phyloP scores from a whole-genome alignment of 2,797 vertebrate species.

The Mico argentatus region DNA sequence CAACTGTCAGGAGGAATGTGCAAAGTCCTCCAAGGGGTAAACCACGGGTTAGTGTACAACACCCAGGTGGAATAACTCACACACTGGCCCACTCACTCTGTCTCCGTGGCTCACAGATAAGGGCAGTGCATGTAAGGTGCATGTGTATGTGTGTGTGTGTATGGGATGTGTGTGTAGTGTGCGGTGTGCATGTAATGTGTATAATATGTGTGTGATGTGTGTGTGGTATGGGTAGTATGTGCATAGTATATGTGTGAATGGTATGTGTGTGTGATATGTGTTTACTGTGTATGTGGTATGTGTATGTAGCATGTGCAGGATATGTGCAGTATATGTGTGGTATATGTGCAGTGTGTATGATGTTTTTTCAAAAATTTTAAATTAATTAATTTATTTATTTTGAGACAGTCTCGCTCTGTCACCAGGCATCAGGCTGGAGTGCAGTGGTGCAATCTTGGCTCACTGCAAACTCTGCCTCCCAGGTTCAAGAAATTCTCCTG shows the following conservation, averaged over 20 bases:
- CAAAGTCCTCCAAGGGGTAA: not conserved
- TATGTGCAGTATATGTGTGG: not conserved
- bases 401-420: too few relatives aligned
- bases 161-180: not conserved
- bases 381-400: too few relatives aligned
- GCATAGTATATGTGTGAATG: not conserved
- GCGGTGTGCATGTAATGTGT: too few relatives aligned
- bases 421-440: too few relatives aligned
- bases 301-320: not conserved
- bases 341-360: too few relatives aligned
- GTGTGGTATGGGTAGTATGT: not conserved
- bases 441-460: fast-evolving
- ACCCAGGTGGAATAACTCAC: not conserved
- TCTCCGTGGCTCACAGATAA: not conserved
- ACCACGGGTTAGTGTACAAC: not conserved
- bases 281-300: not conserved
- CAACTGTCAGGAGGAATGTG: not conserved
- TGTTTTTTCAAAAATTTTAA: too few relatives aligned
- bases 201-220: not conserved
- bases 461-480: too few relatives aligned
- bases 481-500: too few relatives aligned
- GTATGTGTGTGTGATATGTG: not conserved
- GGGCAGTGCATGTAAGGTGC: not conserved
- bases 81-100: not conserved
- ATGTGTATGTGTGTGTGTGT: not conserved